Conservation (phyloP, 2,797 vertebrate genomes). For the Tarsius wallacei region DNA sequence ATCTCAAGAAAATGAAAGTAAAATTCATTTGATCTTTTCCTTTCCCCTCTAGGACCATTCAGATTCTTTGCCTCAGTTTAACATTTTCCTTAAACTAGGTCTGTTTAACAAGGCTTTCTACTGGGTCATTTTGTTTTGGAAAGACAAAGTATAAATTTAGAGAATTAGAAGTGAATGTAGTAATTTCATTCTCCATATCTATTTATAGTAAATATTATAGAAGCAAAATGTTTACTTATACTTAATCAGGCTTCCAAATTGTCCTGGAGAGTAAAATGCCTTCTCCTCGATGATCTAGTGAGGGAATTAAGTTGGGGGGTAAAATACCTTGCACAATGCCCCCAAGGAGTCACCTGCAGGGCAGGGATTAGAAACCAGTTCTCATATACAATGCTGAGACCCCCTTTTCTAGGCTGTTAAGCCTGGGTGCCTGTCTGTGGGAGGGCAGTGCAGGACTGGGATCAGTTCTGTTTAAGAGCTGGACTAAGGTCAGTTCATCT, state of each 20-base stretch:
- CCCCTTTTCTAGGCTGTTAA: not conserved
- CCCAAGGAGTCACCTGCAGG: not conserved
- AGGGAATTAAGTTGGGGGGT: slow-evolving; percentile 22
- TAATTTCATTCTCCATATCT: slow-evolving; percentile 22
- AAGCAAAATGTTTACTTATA: slow-evolving; percentile 24
- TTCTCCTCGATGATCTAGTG: not conserved
- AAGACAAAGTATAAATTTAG: slow-evolving; percentile 55
- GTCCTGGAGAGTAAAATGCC: not conserved
- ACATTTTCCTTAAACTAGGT: slow-evolving; percentile 23
- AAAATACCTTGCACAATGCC: not conserved
- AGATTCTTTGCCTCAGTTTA: slow-evolving; percentile 43
- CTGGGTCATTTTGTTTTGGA: slow-evolving; percentile 44
- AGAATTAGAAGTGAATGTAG: slow-evolving; percentile 20
- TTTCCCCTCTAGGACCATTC: slow-evolving; percentile 9
- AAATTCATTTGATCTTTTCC: slow-evolving; percentile 37
- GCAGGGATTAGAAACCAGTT: not conserved
- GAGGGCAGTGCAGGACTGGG: not conserved
- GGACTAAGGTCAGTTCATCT: not conserved
- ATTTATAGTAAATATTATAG: not conserved
- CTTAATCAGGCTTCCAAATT: slow-evolving; percentile 44
- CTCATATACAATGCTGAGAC: not conserved
- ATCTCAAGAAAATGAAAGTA: slow-evolving; percentile 45
- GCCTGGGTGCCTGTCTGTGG: not conserved
- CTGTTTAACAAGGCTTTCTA: not conserved
- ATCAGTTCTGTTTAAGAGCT: slow-evolving; percentile 9